Percentiles rank a stretch among this genome's conserved stretches.
phyloP scores from a whole-genome alignment of 2,888 invertebrate genomes.

The Globia sparganii region DNA sequence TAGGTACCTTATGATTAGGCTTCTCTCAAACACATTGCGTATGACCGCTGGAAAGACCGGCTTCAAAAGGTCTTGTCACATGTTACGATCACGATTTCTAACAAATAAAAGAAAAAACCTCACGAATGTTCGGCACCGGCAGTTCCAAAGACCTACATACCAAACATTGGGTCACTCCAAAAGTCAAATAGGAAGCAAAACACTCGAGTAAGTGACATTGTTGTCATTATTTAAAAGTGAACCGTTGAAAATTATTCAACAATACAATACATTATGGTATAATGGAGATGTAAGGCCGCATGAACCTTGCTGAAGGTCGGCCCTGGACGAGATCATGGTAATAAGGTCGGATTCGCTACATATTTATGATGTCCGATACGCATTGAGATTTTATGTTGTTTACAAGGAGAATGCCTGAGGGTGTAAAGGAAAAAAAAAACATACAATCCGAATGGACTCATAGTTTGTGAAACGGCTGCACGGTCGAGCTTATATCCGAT shows the following conservation, averaged over 20 bases:
- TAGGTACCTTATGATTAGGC: too few relatives aligned
- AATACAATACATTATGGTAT: slow-evolving; percentile 26
- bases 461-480: background rate
- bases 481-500: background rate
- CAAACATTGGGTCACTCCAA: background rate
- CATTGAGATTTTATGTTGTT: background rate
- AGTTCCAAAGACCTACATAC: background rate
- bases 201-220: slow-evolving; percentile 33
- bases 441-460: background rate
- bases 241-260: slow-evolving; percentile 43
- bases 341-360: background rate
- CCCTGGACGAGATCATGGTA: slow-evolving; percentile 43
- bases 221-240: slow-evolving; percentile 11
- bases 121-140: background rate
- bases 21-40: background rate
- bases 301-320: slow-evolving; percentile 29
- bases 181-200: slow-evolving; percentile 32
- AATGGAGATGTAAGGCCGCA: slow-evolving; percentile 32
- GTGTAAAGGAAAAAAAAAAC: background rate
- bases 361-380: background rate
- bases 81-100: background rate
- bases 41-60: background rate
- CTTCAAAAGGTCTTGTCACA: background rate
- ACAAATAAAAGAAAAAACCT: background rate
- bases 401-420: background rate